A percentile compares a stretch with the other conserved stretches of the same genome.
Conservation (phyloP, 2,113 vertebrate species). For the Indicator maculatus region DNA sequence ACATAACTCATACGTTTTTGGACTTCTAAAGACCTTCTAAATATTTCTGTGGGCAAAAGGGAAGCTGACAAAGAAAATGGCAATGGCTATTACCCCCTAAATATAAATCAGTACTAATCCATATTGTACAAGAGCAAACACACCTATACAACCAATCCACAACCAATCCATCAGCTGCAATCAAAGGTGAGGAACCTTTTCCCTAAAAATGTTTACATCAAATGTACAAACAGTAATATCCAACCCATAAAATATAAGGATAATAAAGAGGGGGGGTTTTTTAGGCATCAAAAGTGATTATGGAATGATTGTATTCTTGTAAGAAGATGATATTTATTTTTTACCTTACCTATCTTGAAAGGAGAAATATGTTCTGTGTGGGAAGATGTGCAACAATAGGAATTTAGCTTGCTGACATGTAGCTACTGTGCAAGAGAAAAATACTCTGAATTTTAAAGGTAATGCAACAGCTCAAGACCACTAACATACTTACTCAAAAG, state of each 20-base stretch:
- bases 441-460: background rate
- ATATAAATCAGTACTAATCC: background rate
- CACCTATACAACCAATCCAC: background rate
- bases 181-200: background rate
- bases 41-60: background rate
- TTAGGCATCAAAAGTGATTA: background rate
- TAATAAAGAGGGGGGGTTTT: background rate
- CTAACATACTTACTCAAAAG: conserved; percentile 89
- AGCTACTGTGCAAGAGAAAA: background rate
- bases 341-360: background rate
- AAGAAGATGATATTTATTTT: background rate
- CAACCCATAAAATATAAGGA: background rate
- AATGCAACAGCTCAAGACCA: background rate
- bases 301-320: background rate
- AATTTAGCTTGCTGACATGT: background rate
- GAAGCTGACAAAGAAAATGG: background rate
- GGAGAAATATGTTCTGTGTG: background rate
- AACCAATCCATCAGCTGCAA: background rate
- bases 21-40: background rate
- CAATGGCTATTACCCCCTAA: background rate
- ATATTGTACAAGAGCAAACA: background rate
- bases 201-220: background rate
- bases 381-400: background rate
- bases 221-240: background rate
- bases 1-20: background rate